Base-by-base conservation (phyloP, 2,888 invertebrate species). In the Mantis religiosa region DNA sequence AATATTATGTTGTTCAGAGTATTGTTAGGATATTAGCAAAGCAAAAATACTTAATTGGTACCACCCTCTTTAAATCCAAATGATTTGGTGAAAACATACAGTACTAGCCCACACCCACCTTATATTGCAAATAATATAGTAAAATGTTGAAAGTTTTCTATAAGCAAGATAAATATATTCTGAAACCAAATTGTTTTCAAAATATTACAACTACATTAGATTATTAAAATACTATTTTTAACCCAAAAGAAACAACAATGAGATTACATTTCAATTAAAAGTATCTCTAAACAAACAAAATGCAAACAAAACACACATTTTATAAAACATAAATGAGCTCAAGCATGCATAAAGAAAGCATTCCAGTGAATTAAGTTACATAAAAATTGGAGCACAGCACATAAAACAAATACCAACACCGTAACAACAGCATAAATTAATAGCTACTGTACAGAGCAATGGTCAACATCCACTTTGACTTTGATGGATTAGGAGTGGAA, bases 331-430 rank as follows among this genome's bases (percentile, higher is more conserved):
- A 20, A 20, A 71, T 71, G 25, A 71, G 54, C 25, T 71, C 20
- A 71, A 71, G 54, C 54, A 71, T 71, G 54, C 54, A 71, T 20
- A 25, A 15, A 71, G 54, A 71, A 41, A 71, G 54, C 54, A 71
- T 71, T 71, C 54, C 54, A 71, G 25, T 20, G 54, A 20, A 71
- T 25, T 71, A 20, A 20, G 20, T 71, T 71, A 71, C 25, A 71
- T 71, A 71, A 71, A 71, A 71, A 71, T 25, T 71, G 15, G 54
- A 71, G 54, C 54, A 85, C 28, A 27, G 54, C 54, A 85, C 28
- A 27, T 47, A n/a, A 41, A 34, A 86, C 30, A 54, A 86, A 87
- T 30, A 87, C 87, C 82, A 87, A 87, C 87, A 87, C 87, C 87
- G 82, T 41, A 34, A 87, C 30, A 87, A 71, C 25, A 28, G 20